A percentile compares a stretch with the other conserved stretches of the same genome.
Conservation (phyloP, 1,140 invertebrate genomes). For the Drosophila nannoptera region DNA sequence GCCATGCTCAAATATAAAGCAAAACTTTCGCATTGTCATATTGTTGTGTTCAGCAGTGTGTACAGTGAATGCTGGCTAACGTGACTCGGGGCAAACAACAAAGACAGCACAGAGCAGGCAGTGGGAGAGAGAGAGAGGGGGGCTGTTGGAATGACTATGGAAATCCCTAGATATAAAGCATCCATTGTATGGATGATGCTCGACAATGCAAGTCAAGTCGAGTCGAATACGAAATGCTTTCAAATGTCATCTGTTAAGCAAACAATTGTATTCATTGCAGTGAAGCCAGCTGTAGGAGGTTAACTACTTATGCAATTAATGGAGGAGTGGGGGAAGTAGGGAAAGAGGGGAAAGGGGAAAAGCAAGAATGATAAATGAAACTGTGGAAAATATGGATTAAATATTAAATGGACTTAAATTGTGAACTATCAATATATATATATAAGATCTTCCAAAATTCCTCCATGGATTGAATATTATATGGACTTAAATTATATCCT, state of each 20-base stretch:
- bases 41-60: slow-evolving; percentile 32
- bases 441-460: too few species aligned
- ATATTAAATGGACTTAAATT: too few species aligned
- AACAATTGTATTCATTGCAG: slow-evolving; percentile 20
- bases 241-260: slow-evolving; percentile 18
- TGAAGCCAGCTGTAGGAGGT: slow-evolving; percentile 1
- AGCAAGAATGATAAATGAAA: background rate
- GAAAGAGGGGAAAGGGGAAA: background rate
- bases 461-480: too few species aligned
- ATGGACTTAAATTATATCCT: too few species aligned
- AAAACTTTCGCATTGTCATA: slow-evolving; percentile 65
- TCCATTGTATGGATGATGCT: slow-evolving; percentile 18
- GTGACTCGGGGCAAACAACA: slow-evolving; percentile 46
- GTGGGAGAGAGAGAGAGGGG: background rate
- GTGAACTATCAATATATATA: too few species aligned
- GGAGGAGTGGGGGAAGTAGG: background rate
- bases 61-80: slow-evolving; percentile 54
- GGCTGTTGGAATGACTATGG: slow-evolving; percentile 12
- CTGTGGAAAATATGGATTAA: too few species aligned
- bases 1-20: slow-evolving; percentile 12
- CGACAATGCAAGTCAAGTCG: slow-evolving; percentile 2
- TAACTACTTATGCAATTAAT: slow-evolving; percentile 16
- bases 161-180: slow-evolving; percentile 15
- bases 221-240: slow-evolving; percentile 8
- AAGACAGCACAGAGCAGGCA: background rate